Base-by-base conservation (phyloP, 2,113 vertebrate species). In the Oenanthe oenanthe region DNA sequence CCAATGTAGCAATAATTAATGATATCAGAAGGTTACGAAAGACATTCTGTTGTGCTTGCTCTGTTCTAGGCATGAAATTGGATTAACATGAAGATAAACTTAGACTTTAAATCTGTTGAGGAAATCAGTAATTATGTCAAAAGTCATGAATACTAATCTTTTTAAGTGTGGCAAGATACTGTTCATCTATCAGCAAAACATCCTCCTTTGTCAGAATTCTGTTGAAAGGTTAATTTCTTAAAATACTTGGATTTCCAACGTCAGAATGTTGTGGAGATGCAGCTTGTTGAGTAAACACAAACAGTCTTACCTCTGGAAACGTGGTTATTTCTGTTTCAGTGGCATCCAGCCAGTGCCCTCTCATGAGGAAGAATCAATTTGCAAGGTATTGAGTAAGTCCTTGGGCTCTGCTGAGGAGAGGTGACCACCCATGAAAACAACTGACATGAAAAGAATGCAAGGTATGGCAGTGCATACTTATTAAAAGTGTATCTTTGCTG, bases 1-100 rank as follows among this genome's bases (percentile, higher is more conserved):
- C 98, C 97, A 97, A 90, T 92, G 97, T 98, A 98, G 97, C 97
- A 97, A 97, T 98, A 98, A 98, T 98, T 98, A 98, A 98, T 98
- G 97, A 97, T 98, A 97, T 96, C 95, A 91, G 96, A 97, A 98
- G 97, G 97, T 97, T 97, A 97, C 93, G 62, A 89, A 94, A 97
- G 97, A 97, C 93, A 94, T 97, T 97, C 95, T 95, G 92, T 96
- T 95, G 89, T 93, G 92, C 91, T 97, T 95, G 91, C 96, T 97
- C 94, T 80, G 95, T 97, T 96, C 88, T 95, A 91, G 96, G 97
- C 96, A 74, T 97, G 97, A 98, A 98, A 98, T 98, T 97, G 98
- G 98, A 98, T 98, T 98, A 98, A 97, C 94, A 92, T 95, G 96
- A 97, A 98, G 97, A 95, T 97, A 96, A 97, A 95, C 89, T 96